Evolutionary conservation across 2,888 invertebrate genomes (phyloP), one percentile per base, ranked within the genome.

Genomic region (Heliconius ismenius): DNA sequence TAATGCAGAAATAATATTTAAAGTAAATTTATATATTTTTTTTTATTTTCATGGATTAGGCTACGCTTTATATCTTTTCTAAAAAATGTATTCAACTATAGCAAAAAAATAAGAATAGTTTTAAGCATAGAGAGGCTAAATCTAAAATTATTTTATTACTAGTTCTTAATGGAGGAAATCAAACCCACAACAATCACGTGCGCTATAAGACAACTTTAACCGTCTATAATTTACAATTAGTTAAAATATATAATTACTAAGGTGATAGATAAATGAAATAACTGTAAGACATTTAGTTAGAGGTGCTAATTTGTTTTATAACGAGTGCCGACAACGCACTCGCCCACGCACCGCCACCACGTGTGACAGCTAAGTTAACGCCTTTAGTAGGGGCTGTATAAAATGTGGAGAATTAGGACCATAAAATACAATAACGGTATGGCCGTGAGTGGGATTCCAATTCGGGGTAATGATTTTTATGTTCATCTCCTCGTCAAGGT

Each of bases 351-450:
- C 4, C n/a, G 24, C 43, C 39, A 32, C 43, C 63, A 43, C 58
- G 54, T 70, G 68, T 63, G 63, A 70, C 75, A 70, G 70, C 63
- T 54, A 36, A 63, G 74, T 74, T 63, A 70, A 70, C 75, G 69
- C 75, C 70, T 76, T 13, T 26, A 36, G 36, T 76, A 70, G 70
- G 21, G 63, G 70, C 32, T 26, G 49, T 36, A 64, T 70, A 39
- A 54, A n/a, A 54, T 54, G n/a, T 54, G 7, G 11, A n/a, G 54
- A 54, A n/a, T 7, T 6, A 54, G 28, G 21, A 28, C 4, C 11
- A 28, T 7, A 15, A 24, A 24, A 60, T 11, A 24, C 24, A 4
- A 60, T 49, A 21, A 49, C 49, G 7, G 6, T 2, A 18, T 7
- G 6, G 7, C 7, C 7, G 18, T 49, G 49, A 49, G 49, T 21